phyloP scores from a whole-genome alignment of 2,888 invertebrate species.

The Lepetodrilus schrolli region DNA sequence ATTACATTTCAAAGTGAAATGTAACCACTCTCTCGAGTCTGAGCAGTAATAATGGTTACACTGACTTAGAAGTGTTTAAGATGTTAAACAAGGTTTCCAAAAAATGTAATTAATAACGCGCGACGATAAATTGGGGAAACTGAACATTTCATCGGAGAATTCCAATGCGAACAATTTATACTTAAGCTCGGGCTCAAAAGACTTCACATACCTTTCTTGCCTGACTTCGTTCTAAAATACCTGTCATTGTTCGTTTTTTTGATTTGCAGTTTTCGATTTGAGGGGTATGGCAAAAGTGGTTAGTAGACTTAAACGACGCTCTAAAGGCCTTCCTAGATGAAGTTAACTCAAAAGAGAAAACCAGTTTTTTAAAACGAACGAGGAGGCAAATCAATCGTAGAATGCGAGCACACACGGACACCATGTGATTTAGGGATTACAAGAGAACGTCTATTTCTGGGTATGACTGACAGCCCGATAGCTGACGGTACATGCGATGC shows the following conservation, averaged over 20 bases:
- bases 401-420: not conserved
- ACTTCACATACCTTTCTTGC: not conserved
- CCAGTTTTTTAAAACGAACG: conserved; percentile 11
- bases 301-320: not conserved
- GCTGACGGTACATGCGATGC: not conserved
- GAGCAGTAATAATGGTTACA: too few relatives aligned
- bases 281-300: not conserved
- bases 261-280: not conserved
- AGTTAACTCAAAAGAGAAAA: not conserved
- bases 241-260: conserved; percentile 10
- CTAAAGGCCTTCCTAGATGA: not conserved
- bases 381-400: not conserved
- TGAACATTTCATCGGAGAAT: not conserved
- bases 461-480: conserved; percentile 1
- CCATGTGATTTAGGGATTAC: conserved; percentile 10
- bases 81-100: too few relatives aligned
- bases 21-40: too few relatives aligned
- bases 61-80: too few relatives aligned
- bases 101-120: too few relatives aligned
- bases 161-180: not conserved
- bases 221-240: not conserved
- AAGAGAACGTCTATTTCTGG: conserved; percentile 7
- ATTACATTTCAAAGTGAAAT: too few relatives aligned
- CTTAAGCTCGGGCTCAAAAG: not conserved
- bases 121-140: not conserved